Conservation (phyloP, 2,888 invertebrate genomes). For the Philonicus albiceps region DNA sequence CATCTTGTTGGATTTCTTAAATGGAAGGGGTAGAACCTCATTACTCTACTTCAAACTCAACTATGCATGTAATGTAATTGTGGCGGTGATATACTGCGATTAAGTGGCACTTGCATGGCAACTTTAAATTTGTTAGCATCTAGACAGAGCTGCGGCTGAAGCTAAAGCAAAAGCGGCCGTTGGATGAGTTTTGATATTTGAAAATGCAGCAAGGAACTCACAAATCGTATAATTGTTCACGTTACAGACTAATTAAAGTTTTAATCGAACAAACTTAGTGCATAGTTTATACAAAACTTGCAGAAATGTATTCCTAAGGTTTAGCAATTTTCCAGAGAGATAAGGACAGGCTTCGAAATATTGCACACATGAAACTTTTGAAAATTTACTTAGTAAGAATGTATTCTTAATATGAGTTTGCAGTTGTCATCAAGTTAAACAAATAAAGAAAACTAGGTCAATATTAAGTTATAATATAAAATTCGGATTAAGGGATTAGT, state of each 20-base stretch:
- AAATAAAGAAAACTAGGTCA: too few species aligned
- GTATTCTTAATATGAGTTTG: neutral
- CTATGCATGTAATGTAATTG: slow-evolving; percentile 26
- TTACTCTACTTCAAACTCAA: slow-evolving; percentile 16
- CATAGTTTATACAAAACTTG: neutral
- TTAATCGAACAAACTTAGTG: neutral
- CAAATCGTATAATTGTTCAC: neutral
- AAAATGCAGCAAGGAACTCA: neutral
- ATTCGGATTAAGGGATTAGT: too few species aligned
- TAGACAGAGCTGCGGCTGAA: neutral
- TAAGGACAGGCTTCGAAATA: neutral
- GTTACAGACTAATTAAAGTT: neutral
- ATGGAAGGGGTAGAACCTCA: neutral
- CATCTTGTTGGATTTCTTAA: neutral
- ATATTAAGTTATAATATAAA: too few species aligned
- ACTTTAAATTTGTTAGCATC: slow-evolving; percentile 10
- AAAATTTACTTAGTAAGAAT: neutral
- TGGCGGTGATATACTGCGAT: slow-evolving; percentile 9
- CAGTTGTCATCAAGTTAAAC: too few species aligned
- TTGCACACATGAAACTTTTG: neutral
- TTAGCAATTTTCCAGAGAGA: neutral
- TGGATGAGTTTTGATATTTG: neutral
- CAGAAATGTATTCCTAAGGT: neutral
- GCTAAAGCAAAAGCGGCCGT: neutral
- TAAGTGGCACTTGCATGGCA: slow-evolving; percentile 5